Percentiles rank a stretch among this genome's conserved stretches.
Evolutionary conservation across 2,113 vertebrate genomes (phyloP).

Genomic region (Pseudorhombus dupliciocellatus): DNA sequence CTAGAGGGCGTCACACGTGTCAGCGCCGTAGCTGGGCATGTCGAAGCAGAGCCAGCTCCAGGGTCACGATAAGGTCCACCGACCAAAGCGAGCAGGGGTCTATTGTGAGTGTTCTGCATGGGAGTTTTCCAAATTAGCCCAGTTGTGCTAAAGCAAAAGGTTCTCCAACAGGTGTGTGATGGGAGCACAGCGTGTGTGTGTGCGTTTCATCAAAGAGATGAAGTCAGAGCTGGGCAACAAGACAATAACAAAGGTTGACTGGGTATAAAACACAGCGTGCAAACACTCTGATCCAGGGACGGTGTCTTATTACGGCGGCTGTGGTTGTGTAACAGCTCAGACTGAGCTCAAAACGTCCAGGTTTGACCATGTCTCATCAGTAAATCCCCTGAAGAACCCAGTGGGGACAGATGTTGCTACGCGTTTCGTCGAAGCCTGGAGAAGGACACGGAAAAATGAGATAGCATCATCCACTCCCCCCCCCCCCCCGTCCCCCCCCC

Average conservation of each 20-base stretch:
- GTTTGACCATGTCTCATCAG: constrained; percentile 9
- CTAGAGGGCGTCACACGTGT: constrained; percentile 5
- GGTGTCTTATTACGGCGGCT: too few relatives aligned
- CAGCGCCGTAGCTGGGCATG: background rate
- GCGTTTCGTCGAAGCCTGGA: constrained; percentile 53
- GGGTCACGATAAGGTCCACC: constrained; percentile 35
- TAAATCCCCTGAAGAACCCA: constrained; percentile 9
- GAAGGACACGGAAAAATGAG: constrained; percentile 47
- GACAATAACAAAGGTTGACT: too few relatives aligned
- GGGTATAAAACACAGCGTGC: too few relatives aligned
- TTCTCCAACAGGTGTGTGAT: constrained; percentile 41
- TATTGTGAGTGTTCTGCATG: constrained; percentile 15
- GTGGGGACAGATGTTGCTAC: background rate
- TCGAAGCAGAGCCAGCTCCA: background rate
- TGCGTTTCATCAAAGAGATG: too few relatives aligned
- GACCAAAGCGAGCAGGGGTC: constrained; percentile 14
- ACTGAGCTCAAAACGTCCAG: background rate
- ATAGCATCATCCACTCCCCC: constrained; percentile 36
- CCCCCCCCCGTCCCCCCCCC: constrained; percentile 7
- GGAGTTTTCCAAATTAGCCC: constrained; percentile 24
- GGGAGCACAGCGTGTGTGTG: background rate
- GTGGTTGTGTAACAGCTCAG: background rate
- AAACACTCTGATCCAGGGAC: too few relatives aligned
- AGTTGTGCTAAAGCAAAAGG: constrained; percentile 4
- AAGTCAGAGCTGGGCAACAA: too few relatives aligned